These are phyloP conservation scores for Dynastes grantii DNA, from an alignment of 2,888 invertebrate species.

Conservation along the genomic window DNA sequence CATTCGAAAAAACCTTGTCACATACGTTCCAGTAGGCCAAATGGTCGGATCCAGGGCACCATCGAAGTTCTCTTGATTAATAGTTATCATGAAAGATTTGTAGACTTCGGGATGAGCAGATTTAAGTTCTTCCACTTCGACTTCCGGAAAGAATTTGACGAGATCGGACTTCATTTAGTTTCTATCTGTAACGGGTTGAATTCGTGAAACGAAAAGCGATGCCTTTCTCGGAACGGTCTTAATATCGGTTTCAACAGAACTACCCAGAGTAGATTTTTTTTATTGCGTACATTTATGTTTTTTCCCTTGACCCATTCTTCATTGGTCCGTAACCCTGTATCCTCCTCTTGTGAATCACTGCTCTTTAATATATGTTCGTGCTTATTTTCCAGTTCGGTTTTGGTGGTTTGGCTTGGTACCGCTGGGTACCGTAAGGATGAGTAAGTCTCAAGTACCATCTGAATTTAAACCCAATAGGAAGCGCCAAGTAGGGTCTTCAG, in stretches of 20 bases:
- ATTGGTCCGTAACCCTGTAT: no score
- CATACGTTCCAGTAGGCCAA: background rate
- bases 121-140: background rate
- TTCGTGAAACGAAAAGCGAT: background rate
- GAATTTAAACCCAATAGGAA: no score
- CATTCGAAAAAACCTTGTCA: no score
- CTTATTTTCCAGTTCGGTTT: no score
- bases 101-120: background rate
- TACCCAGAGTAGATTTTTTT: background rate
- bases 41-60: background rate
- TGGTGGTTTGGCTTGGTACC: no score
- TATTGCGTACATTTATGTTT: no score
- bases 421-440: background rate
- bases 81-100: background rate
- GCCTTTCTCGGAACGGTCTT: background rate
- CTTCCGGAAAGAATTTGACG: background rate
- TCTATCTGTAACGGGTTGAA: background rate
- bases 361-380: no score
- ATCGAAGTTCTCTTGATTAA: background rate
- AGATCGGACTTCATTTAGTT: background rate
- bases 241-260: background rate
- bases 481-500: no score
- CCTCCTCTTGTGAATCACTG: no score
- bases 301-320: no score
- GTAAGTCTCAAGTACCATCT: no score